Base-by-base conservation (phyloP, 1,140 invertebrate genomes). In the Lethrus apterus region DNA sequence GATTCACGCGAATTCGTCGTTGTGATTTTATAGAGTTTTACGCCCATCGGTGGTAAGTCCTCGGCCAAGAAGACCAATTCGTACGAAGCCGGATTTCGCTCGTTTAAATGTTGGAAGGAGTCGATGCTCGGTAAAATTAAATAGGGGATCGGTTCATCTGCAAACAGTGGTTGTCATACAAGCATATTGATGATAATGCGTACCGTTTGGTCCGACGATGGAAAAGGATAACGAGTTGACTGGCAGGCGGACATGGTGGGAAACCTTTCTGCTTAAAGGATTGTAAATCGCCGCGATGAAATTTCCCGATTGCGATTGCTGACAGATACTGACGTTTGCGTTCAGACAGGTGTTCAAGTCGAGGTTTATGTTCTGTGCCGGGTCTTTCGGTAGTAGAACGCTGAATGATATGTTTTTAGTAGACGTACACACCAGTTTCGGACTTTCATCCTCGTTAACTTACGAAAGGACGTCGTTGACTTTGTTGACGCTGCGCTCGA, bases 251-350 rank as follows among this genome's bases (percentile, higher is more conserved):
- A 91, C 68, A 52, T 78, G 80, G 33, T 75, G 68, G 9, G 74
- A 70, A 0, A 83, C 70, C 21, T 70, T 62, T 23, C 78, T 74
- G 26, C 80, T 81, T 4, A 86, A 55, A 0, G 90, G 86, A 67
- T 96, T 97, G 60, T 89, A 88, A 2, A 89, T 52, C 0, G 80
- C 76, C 0, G 87, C 70, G 3, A 80, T 58, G 57, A 86, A 80
- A 44, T 76, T 62, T 45, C 75, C 61, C 29, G 70, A 69, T 7
- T 90, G 84, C 1, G 79, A 75, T 10, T 72, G 55, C 62, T 51
- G 52, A 45, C 80, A 83, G 0, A 66, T 55, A 54, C 78, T 81
- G 1, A 80, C 75, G 43, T 83, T 92, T 1, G 83, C 56, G 23
- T 55, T 29, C n/a, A 55, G 41, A 29, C 58, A 60, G 4, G 48